Conservation (phyloP, 1,140 invertebrate genomes). For the Metaphire vulgaris region DNA sequence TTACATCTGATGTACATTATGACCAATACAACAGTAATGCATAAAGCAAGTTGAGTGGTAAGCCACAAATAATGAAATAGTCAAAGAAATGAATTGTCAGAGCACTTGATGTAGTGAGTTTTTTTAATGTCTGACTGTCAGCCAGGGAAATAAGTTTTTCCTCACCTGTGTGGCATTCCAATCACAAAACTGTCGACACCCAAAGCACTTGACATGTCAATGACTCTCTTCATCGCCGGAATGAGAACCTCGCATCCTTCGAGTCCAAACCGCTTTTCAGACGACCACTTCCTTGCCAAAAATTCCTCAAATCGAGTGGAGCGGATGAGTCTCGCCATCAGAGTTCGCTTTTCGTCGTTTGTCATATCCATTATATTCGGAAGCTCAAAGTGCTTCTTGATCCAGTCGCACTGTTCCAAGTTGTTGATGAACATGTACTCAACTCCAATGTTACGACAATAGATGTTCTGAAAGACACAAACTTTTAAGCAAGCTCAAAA, state of each 20-base stretch:
- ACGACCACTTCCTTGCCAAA: slow-evolving; percentile 94
- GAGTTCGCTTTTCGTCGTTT: slow-evolving; percentile 82
- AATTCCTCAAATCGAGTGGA: slow-evolving; percentile 96
- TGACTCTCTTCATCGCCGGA: slow-evolving; percentile 96
- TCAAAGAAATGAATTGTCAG: too few species aligned
- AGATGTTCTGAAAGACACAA: slow-evolving; percentile 55
- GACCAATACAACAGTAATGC: too few species aligned
- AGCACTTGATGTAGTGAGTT: too few species aligned
- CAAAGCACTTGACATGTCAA: slow-evolving; percentile 87
- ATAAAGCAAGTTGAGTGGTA: too few species aligned
- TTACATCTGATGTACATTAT: too few species aligned
- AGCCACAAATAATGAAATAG: too few species aligned
- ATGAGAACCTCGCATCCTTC: slow-evolving; percentile 99
- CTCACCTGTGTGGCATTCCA: slow-evolving; percentile 91
- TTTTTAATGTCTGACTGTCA: too few species aligned
- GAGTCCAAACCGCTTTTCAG: slow-evolving; percentile 92
- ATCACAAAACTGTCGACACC: slow-evolving; percentile 98
- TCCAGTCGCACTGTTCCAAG: slow-evolving; percentile 97
- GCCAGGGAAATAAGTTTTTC: too few species aligned
- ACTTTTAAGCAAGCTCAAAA: too few species aligned
- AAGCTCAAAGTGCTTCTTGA: slow-evolving; percentile 89
- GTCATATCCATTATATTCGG: slow-evolving; percentile 84
- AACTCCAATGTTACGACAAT: slow-evolving; percentile 67
- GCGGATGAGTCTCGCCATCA: slow-evolving; percentile 86
- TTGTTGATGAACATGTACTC: slow-evolving; percentile 99